Base-by-base conservation (phyloP, 2,797 vertebrate species). In the Lagodon rhomboides region DNA sequence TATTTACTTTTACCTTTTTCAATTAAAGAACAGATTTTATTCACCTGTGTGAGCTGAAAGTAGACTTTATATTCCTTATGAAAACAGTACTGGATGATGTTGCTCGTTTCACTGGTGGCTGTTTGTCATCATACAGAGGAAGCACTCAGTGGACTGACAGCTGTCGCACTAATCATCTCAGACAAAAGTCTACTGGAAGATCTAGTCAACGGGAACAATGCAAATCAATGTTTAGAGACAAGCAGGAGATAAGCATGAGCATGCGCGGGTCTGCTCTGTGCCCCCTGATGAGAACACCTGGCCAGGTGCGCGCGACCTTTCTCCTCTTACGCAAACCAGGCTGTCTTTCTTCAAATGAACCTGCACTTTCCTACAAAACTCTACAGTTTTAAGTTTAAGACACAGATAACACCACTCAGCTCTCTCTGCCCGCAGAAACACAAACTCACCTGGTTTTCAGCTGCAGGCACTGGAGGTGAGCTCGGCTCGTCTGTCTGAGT, bases 401-500 rank as follows among this genome's bases (percentile, higher is more conserved):
- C 47, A 23, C 46, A 7, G 49, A 6, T 3, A 34, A 43, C 0
- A 4, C 16, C 66, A 9, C 17, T 1, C n/a, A 43, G 20, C 62
- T 41, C 12, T 20, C 25, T 44, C n/a, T 16, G 11, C 25, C 68
- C 8, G 43, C 70, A 59, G 16, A 10, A 20, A 16, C 34, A 34
- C 8, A 34, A 12, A 69, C 86, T 46, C 76, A 92, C 93, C 92
- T 92, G 90, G 8, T 77, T 82, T 79, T 93, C 80, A 85, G 85
- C 80, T 61, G 81, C 89, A 90, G 88, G 88, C 91, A 87, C 90
- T 79, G 71, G 9, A 54, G 80, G 83, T 91, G 84, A 82, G 73
- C 73, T 84, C 51, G 54, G 66, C 17, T 61, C 73, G 47, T 75
- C 38, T 65, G 27, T 25, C 7, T 6, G 38, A 44, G 77, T 83